Evolutionary conservation across 2,888 invertebrate species (phyloP).

Genomic region (Epinotia brunnichana): DNA sequence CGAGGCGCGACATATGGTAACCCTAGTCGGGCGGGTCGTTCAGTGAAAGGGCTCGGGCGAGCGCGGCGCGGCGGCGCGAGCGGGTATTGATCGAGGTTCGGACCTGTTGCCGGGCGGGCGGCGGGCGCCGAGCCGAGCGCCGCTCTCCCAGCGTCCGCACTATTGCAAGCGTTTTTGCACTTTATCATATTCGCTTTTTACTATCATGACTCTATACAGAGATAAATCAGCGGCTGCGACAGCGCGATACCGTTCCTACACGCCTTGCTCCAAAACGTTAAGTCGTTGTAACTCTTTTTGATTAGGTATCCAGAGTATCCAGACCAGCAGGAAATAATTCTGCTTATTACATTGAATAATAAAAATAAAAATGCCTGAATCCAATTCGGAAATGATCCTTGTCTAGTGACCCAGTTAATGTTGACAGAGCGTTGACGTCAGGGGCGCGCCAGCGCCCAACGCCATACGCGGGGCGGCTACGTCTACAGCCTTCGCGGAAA

Average conservation of each 20-base stretch:
- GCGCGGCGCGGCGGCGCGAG: conserved; percentile 58
- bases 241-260: neutral
- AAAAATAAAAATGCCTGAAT: conserved; percentile 47
- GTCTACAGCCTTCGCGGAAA: conserved; percentile 34
- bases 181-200: conserved; percentile 25
- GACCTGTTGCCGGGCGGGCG: conserved; percentile 81
- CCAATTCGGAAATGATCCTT: conserved; percentile 73
- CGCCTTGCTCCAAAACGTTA: neutral
- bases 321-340: neutral
- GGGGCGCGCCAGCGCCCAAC: conserved; percentile 46
- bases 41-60: conserved; percentile 52
- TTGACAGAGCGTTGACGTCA: conserved; percentile 79
- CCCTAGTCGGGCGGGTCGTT: conserved; percentile 45
- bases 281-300: neutral
- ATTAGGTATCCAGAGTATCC: neutral
- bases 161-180: conserved; percentile 34
- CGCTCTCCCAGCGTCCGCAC: conserved; percentile 53
- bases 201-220: conserved; percentile 6
- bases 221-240: neutral
- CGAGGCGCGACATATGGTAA: conserved; percentile 44
- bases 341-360: neutral
- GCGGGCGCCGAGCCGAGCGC: conserved; percentile 51
- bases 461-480: conserved; percentile 10
- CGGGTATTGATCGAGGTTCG: conserved; percentile 76
- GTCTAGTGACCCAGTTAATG: conserved; percentile 79